phyloP scores from a whole-genome alignment of 2,113 vertebrate species.

The Cranoglanis bouderius region DNA sequence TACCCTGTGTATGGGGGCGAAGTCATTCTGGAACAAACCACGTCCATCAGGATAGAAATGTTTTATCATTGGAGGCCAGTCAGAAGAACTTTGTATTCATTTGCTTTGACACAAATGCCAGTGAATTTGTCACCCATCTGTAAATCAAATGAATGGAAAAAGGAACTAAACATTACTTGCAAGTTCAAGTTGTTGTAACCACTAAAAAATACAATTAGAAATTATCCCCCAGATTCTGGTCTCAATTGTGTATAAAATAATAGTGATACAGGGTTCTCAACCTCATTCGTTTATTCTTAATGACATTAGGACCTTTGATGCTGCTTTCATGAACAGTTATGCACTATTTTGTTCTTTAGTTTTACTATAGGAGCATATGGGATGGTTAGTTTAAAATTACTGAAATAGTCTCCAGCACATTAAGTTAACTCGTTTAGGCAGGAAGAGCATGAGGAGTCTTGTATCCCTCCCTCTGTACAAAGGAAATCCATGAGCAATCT shows the following conservation, averaged over 20 bases:
- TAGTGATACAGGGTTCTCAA: neutral
- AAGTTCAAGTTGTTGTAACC: neutral
- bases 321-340: neutral
- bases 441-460: conserved; percentile 42
- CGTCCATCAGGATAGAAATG: neutral
- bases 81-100: neutral
- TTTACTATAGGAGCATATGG: neutral
- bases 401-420: neutral
- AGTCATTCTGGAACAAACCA: neutral
- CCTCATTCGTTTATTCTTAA: no score
- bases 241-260: neutral
- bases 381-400: neutral
- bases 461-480: conserved; percentile 43
- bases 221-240: neutral
- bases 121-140: neutral
- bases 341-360: neutral
- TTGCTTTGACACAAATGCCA: neutral
- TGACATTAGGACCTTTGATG: neutral
- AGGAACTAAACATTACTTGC: neutral
- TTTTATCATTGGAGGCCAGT: neutral
- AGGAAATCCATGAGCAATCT: conserved; percentile 64
- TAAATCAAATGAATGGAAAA: neutral
- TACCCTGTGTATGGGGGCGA: neutral
- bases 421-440: neutral
- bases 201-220: neutral